Evolutionary conservation across 1,140 invertebrate species (phyloP).

Genomic region (Ceratina australensis): DNA sequence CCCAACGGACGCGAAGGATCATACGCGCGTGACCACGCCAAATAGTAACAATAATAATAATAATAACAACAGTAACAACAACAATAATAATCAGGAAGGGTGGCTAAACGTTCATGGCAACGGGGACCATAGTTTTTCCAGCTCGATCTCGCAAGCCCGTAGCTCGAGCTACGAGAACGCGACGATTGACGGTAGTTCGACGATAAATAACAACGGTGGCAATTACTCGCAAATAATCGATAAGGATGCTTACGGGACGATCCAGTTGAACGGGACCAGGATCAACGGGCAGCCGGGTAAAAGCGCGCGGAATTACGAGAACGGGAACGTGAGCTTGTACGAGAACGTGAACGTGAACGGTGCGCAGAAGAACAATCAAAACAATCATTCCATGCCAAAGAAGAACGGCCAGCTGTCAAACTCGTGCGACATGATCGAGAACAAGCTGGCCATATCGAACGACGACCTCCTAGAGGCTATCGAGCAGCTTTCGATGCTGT

Average conservation of each 20-base stretch:
- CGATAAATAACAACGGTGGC: conserved; percentile 31
- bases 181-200: conserved; percentile 36
- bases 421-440: conserved; percentile 75
- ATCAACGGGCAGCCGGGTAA: conserved; percentile 43
- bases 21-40: conserved; percentile 48
- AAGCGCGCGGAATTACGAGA: conserved; percentile 64
- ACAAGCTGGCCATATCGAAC: conserved; percentile 78
- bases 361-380: conserved; percentile 59
- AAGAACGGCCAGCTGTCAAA: conserved; percentile 62
- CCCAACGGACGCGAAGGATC: conserved; percentile 28
- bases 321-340: conserved; percentile 72
- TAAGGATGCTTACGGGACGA: conserved; percentile 57
- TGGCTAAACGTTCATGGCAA: conserved; percentile 59
- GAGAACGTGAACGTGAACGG: conserved; percentile 67
- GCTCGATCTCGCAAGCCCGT: conserved; percentile 64
- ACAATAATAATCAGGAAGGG: conserved; percentile 23
- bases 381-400: conserved; percentile 63
- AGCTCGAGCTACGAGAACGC: conserved; percentile 72
- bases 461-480: conserved; percentile 78
- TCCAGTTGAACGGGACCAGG: conserved; percentile 60
- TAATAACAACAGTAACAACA: conserved; percentile 26
- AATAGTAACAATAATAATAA: conserved; percentile 68
- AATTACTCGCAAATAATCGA: conserved; percentile 9
- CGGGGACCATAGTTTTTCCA: conserved; percentile 60
- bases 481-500: conserved; percentile 75